phyloP scores from a whole-genome alignment of 1,140 invertebrate genomes.

The Papilio aristodemus region DNA sequence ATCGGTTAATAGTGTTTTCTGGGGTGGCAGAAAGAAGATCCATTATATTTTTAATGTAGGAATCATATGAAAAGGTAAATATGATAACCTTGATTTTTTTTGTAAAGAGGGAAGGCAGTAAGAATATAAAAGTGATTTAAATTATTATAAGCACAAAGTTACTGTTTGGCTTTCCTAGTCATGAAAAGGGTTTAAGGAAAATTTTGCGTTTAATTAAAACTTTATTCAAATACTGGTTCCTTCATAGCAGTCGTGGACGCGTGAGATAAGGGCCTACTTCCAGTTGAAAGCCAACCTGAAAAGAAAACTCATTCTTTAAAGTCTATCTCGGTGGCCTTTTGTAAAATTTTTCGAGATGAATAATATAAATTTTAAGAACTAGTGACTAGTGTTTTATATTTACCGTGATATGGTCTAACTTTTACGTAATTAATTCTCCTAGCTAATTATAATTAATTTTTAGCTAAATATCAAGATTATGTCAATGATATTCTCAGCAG shows the following conservation, averaged over 20 bases:
- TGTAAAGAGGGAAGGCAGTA: no score
- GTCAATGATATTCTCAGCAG: no score
- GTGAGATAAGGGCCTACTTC: conserved; percentile 2
- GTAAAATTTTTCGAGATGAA: background rate
- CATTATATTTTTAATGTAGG: no score
- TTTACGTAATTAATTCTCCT: no score
- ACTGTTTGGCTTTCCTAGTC: background rate
- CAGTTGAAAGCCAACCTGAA: background rate
- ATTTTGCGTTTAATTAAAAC: conserved; percentile 12
- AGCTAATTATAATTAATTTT: no score
- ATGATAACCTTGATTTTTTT: no score
- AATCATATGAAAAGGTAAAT: no score
- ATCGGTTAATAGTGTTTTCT: no score
- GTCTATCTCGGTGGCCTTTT: background rate
- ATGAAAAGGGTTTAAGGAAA: conserved; percentile 3
- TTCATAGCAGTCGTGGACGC: background rate
- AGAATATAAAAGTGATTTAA: background rate
- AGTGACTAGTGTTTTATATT: no score
- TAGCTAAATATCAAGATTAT: no score
- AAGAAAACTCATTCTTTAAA: conserved; percentile 1
- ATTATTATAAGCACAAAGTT: background rate
- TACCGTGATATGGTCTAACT: no score
- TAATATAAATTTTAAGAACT: background rate
- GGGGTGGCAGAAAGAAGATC: no score
- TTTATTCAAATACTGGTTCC: background rate